Conservation (phyloP, 2,888 invertebrate species). For the Cryptus viduatorius region DNA sequence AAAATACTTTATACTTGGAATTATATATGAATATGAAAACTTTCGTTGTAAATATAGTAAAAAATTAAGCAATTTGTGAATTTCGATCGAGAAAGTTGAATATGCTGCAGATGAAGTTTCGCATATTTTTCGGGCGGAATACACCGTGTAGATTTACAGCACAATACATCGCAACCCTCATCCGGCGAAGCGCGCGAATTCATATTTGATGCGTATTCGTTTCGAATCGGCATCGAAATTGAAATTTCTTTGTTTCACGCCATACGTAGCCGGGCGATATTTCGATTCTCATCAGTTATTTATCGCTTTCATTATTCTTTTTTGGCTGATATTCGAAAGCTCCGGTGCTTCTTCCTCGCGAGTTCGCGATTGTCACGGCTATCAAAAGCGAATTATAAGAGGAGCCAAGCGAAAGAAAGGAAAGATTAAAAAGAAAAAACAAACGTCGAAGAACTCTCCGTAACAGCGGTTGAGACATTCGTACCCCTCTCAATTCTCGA, state of each 20-base stretch:
- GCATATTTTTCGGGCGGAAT: background rate
- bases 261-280: conserved; percentile 48
- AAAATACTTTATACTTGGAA: no score
- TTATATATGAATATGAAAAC: no score
- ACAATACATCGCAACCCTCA: conserved; percentile 33
- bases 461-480: conserved; percentile 2
- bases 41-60: no score
- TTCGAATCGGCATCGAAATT: conserved; percentile 79
- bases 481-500: conserved; percentile 42
- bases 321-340: conserved; percentile 65
- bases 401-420: conserved; percentile 56
- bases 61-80: background rate
- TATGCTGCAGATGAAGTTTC: background rate
- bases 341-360: conserved; percentile 73
- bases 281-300: conserved; percentile 83
- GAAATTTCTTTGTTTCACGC: conserved; percentile 77
- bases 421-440: conserved; percentile 31
- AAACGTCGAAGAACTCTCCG: conserved; percentile 11
- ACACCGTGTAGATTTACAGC: background rate
- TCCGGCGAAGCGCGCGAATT: conserved; percentile 64
- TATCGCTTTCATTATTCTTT: conserved; percentile 80
- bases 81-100: background rate
- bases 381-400: conserved; percentile 82
- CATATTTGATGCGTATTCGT: conserved; percentile 80
- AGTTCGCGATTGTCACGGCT: conserved; percentile 72